A percentile compares a stretch with the other conserved stretches of the same genome.
phyloP scores from a whole-genome alignment of 2,888 invertebrate species.

The Ypsolopha sequella region DNA sequence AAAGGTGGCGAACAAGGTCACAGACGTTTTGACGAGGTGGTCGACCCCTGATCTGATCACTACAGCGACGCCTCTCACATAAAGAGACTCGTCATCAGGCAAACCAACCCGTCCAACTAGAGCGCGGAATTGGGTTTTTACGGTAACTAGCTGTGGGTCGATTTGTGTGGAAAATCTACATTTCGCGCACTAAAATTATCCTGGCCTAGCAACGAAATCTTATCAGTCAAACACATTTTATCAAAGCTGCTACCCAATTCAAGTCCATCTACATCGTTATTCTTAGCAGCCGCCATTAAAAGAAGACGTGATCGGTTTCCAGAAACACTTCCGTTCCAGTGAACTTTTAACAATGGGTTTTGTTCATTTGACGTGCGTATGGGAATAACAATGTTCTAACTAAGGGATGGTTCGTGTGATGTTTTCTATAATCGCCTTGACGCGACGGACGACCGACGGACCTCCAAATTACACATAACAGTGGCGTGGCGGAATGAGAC shows the following conservation, averaged over 20 bases:
- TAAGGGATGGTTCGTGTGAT: constrained; percentile 1
- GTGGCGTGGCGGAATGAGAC: constrained; percentile 48
- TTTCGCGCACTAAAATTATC: too few relatives aligned
- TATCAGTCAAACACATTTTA: too few relatives aligned
- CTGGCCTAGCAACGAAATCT: too few relatives aligned
- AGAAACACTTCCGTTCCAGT: too few relatives aligned
- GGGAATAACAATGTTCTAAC: too few relatives aligned
- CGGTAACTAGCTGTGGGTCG: constrained; percentile 18
- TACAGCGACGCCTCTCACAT: constrained; percentile 23
- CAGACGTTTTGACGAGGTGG: constrained; percentile 54
- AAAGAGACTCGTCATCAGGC: not conserved
- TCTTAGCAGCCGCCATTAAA: too few relatives aligned
- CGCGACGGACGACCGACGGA: constrained; percentile 53
- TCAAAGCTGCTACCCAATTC: too few relatives aligned
- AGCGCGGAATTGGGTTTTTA: constrained; percentile 38
- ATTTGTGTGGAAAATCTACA: too few relatives aligned
- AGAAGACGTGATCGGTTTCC: too few relatives aligned
- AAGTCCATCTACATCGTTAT: too few relatives aligned
- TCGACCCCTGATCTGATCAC: constrained; percentile 46
- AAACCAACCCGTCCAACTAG: constrained; percentile 21
- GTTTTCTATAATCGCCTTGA: constrained; percentile 31
- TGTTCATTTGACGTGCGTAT: constrained; percentile 4
- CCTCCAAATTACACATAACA: constrained; percentile 71
- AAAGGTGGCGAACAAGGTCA: constrained; percentile 48
- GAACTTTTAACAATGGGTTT: too few relatives aligned